These are phyloP conservation scores for Hystrix brachyura DNA, from an alignment of 2,113 vertebrate genomes.

Conservation along the genomic window DNA sequence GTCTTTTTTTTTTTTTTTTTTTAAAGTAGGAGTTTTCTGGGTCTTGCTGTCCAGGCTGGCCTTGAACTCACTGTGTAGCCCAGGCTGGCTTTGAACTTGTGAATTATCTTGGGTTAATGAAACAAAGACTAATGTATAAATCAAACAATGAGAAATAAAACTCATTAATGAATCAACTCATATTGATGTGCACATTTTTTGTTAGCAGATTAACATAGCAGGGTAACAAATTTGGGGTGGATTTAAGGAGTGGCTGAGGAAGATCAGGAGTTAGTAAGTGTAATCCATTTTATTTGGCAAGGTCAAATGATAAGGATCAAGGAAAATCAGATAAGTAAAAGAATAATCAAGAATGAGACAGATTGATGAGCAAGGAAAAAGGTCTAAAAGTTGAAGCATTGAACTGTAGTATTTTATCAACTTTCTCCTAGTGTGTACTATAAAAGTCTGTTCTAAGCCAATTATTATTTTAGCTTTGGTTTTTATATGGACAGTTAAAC, in stretches of 20 bases:
- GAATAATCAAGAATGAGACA: neutral
- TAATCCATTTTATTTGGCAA: slow-evolving; percentile 36
- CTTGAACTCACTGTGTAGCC: neutral
- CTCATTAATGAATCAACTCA: slow-evolving; percentile 29
- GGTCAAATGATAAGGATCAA: neutral
- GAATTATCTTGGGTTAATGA: slow-evolving; percentile 41
- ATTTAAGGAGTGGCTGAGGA: slow-evolving; percentile 26
- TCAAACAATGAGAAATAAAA: slow-evolving; percentile 39
- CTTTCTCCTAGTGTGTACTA: neutral
- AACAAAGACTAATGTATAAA: neutral
- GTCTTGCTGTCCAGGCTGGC: neutral
- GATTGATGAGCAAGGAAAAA: slow-evolving; percentile 18
- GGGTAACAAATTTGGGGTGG: neutral
- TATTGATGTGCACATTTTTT: slow-evolving; percentile 25
- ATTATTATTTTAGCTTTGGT: slow-evolving; percentile 22
- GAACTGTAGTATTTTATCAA: neutral
- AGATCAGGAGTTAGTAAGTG: neutral
- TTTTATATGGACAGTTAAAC: slow-evolving; percentile 45
- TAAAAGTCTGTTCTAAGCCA: slow-evolving; percentile 32
- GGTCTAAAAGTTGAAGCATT: slow-evolving; percentile 28
- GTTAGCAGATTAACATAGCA: neutral
- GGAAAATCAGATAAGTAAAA: neutral
- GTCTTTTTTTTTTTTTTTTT: neutral
- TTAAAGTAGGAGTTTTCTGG: neutral
- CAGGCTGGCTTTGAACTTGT: neutral